These are phyloP conservation scores for Pterobdella sp. DNA, from an alignment of 2,888 invertebrate species.

Conservation along the genomic window DNA sequence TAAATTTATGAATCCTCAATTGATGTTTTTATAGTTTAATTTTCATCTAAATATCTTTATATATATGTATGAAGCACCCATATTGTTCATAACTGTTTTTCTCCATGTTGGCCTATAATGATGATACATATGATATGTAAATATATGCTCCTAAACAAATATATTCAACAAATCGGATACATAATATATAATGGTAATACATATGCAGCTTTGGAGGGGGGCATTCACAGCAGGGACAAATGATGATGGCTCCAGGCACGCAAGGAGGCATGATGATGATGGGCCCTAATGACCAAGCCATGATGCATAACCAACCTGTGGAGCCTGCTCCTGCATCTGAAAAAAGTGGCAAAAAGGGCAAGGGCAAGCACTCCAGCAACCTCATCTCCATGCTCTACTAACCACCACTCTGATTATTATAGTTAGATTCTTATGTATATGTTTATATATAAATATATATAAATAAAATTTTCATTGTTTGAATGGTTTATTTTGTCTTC, in stretches of 20 bases:
- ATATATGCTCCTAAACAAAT: too few relatives aligned
- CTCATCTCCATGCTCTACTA: slow-evolving; percentile 11
- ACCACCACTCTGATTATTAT: neutral
- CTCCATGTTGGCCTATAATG: too few relatives aligned
- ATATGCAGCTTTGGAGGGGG: neutral
- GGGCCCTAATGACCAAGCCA: neutral
- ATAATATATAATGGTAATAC: too few relatives aligned
- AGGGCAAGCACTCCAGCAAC: slow-evolving; percentile 21
- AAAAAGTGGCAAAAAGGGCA: slow-evolving; percentile 14
- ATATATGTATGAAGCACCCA: too few relatives aligned
- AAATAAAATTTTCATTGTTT: neutral
- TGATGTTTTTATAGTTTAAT: too few relatives aligned
- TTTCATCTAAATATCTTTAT: too few relatives aligned
- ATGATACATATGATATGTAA: too few relatives aligned
- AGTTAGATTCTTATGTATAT: slow-evolving; percentile 9
- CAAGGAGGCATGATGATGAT: neutral
- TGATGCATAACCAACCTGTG: neutral
- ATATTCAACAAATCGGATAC: too few relatives aligned
- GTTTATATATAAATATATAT: slow-evolving; percentile 10
- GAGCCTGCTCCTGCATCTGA: neutral
- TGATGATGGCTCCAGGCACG: neutral
- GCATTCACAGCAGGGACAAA: neutral
- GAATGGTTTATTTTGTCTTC: slow-evolving; percentile 10
- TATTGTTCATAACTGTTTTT: too few relatives aligned
- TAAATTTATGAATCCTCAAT: too few relatives aligned